Base-by-base conservation (phyloP, 2,113 vertebrate genomes). In the Crotalus viridis region DNA sequence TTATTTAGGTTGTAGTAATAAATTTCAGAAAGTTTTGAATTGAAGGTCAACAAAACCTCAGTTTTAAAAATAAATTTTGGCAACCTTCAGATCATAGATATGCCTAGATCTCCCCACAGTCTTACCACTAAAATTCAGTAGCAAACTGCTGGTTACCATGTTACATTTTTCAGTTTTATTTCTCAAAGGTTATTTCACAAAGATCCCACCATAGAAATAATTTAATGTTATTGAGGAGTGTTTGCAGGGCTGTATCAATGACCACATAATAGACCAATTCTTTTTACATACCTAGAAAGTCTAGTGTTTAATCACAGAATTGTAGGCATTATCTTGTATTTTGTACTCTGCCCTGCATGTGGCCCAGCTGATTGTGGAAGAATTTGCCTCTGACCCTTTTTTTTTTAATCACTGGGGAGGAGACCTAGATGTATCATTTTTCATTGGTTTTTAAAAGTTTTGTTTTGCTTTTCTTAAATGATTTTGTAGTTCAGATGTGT, bases 21-120 rank as follows among this genome's bases (percentile, higher is more conserved):
- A 26, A 26, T 91, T 91, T 94, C 86, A 46, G 15, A 54, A 56
- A 74, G 85, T 55, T 52, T 39, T 93, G 91, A 90, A 89, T 93
- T 48, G 89, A 12, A 94, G 22, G 22, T 91, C 89, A 52, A n/a
- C 64, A 54, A 61, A 69, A 10, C 89, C 54, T 91, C 46, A 12
- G 91, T 13, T 39, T 43, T 81, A 43, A 64, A 43, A 21, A 81
- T 81, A 43, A 81, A 81, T 81, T 81, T 43, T 43, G 74, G 33
- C 74, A 43, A 9, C 17, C 8, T 81, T 81, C 19, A 43, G 6
- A 21, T 21, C 17, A 43, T 81, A 81, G 33, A 81, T 39, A 81
- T 43, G 74, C 17, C 19, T 21, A 43, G 33, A 81, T 43, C 33
- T 81, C 17, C 74, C 74, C 3, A 2, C 15, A 19, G 39, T 81